phyloP scores from a whole-genome alignment of 1,140 invertebrate species.

The Hesperophylax magnus region DNA sequence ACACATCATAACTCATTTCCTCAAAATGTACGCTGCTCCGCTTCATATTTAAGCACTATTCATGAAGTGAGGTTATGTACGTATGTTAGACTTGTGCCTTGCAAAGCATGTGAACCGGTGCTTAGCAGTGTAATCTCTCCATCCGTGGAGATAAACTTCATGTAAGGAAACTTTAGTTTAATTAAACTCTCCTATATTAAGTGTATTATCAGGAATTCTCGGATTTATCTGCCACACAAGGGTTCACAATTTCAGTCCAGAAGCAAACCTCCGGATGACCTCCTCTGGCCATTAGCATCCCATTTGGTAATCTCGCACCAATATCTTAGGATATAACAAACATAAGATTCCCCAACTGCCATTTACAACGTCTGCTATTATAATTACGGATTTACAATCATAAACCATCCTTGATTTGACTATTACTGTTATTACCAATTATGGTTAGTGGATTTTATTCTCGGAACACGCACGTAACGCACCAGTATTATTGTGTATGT shows the following conservation, averaged over 20 bases:
- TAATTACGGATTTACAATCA: neutral
- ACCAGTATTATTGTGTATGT: too few species aligned
- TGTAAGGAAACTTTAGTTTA: slow-evolving; percentile 48
- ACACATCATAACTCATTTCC: slow-evolving; percentile 16
- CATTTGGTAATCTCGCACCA: slow-evolving; percentile 18
- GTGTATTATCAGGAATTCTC: slow-evolving; percentile 41
- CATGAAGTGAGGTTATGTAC: neutral
- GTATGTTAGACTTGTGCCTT: neutral
- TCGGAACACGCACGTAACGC: too few species aligned
- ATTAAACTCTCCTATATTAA: slow-evolving; percentile 50
- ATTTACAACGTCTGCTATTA: slow-evolving; percentile 6
- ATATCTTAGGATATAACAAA: slow-evolving; percentile 26
- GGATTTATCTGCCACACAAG: slow-evolving; percentile 26
- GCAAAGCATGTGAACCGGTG: slow-evolving; percentile 32
- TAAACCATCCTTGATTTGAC: neutral
- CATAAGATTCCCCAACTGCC: slow-evolving; percentile 12
- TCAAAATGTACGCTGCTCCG: neutral
- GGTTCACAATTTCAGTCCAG: neutral
- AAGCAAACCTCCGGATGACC: neutral
- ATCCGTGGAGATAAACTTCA: slow-evolving; percentile 50
- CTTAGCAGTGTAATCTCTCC: slow-evolving; percentile 48
- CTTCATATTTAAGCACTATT: neutral
- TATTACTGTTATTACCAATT: neutral
- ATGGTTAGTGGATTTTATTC: too few species aligned
- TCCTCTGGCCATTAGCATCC: neutral